Evolutionary conservation across 30 jellyfish, hydroid and myxozoan genomes (phyloP).

Genomic region (Pseudorhiza aurosa): DNA sequence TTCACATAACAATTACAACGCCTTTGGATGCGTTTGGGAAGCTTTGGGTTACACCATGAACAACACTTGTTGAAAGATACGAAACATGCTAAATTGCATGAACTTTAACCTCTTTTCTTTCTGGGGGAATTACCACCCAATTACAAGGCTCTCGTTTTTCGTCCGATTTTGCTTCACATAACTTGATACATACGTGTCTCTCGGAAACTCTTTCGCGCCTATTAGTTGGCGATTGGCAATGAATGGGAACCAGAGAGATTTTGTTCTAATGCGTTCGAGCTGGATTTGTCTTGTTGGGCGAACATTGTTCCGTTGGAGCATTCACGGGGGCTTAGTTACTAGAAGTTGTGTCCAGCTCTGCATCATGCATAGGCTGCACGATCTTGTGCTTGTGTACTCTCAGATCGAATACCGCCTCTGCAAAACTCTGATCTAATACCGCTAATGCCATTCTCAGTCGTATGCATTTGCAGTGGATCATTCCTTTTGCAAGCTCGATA

Average conservation of each 20-base stretch:
- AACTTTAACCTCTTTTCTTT: background rate
- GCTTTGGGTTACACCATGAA: slow-evolving; percentile 7
- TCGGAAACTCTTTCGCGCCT: no score
- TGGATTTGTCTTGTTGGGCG: no score
- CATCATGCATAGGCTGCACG: no score
- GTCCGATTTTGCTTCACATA: background rate
- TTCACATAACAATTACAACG: slow-evolving; percentile 11
- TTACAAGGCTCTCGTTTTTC: background rate
- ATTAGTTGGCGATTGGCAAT: no score
- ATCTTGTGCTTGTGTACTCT: no score
- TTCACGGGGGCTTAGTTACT: no score
- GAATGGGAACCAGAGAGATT: no score
- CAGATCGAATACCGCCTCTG: no score
- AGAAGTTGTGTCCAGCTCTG: no score
- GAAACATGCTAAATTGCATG: slow-evolving; percentile 21
- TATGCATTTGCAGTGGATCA: slow-evolving; percentile 23
- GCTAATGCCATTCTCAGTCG: slow-evolving; percentile 35
- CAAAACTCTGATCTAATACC: no score
- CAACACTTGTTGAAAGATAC: slow-evolving; percentile 27
- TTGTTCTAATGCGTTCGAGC: no score
- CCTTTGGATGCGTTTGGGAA: background rate
- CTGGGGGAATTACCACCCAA: background rate
- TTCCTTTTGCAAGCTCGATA: slow-evolving; percentile 8
- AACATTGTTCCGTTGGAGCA: no score
- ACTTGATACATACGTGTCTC: background rate